These are phyloP conservation scores for Catocala sponsa DNA, from an alignment of 2,888 invertebrate species.

Conservation along the genomic window DNA sequence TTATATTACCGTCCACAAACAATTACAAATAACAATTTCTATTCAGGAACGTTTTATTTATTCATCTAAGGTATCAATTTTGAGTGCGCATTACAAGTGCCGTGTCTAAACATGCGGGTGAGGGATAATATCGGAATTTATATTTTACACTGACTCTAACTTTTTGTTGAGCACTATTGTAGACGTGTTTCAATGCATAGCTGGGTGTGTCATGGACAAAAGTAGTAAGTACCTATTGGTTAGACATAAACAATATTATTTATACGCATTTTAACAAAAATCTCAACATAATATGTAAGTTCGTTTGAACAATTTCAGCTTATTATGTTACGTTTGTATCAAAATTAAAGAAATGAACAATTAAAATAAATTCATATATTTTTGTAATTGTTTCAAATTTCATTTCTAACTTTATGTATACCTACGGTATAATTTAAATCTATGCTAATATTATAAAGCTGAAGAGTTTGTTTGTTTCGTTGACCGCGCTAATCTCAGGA, in stretches of 20 bases:
- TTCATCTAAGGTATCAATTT: constrained; percentile 25
- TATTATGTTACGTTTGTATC: too few relatives aligned
- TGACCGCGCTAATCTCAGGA: too few relatives aligned
- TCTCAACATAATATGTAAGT: too few relatives aligned
- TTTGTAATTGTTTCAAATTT: too few relatives aligned
- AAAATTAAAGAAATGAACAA: too few relatives aligned
- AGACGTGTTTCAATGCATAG: background rate
- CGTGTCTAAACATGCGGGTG: constrained; percentile 20
- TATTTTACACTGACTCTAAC: constrained; percentile 5
- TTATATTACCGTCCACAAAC: constrained; percentile 5
- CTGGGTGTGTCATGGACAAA: background rate
- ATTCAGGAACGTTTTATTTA: constrained; percentile 7
- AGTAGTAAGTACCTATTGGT: background rate
- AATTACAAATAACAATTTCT: constrained; percentile 11
- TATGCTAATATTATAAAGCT: too few relatives aligned
- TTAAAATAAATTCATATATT: too few relatives aligned
- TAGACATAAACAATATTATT: too few relatives aligned
- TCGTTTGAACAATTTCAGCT: background rate
- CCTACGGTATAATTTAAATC: too few relatives aligned
- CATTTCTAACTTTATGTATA: too few relatives aligned
- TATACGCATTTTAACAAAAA: too few relatives aligned
- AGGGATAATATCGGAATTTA: constrained; percentile 21
- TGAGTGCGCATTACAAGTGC: constrained; percentile 20
- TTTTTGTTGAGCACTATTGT: background rate
- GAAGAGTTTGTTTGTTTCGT: too few relatives aligned